Evolutionary conservation across 1,140 invertebrate species (phyloP).

Genomic region (Homarus americanus): DNA sequence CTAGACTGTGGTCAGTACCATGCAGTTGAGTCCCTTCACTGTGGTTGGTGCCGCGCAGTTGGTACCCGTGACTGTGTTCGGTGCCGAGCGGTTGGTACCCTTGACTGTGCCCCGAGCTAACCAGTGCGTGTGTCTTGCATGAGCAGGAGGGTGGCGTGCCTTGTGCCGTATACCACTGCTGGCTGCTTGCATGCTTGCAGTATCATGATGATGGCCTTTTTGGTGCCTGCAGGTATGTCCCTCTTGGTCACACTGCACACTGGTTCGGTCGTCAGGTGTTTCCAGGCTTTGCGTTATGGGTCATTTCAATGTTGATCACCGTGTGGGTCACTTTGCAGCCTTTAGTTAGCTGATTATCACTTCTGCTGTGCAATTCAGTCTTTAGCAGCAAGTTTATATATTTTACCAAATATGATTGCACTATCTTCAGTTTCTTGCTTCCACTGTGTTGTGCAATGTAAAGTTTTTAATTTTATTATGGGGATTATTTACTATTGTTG

Average conservation of each 20-base stretch:
- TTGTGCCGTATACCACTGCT: conserved; percentile 73
- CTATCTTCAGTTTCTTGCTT: conserved; percentile 38
- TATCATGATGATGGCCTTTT: conserved; percentile 67
- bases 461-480: conserved; percentile 25
- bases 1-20: conserved; percentile 73
- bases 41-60: conserved; percentile 70
- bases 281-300: conserved; percentile 67
- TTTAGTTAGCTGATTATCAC: conserved; percentile 46
- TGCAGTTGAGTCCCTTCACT: conserved; percentile 72
- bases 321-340: conserved; percentile 63
- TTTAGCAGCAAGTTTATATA: conserved; percentile 35
- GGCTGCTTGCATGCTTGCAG: conserved; percentile 72
- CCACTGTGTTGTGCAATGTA: conserved; percentile 40
- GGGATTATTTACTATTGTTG: conserved; percentile 14
- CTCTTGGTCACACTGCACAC: conserved; percentile 65
- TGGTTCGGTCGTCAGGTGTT: conserved; percentile 67
- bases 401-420: conserved; percentile 49
- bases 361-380: conserved; percentile 41
- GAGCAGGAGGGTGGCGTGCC: conserved; percentile 73
- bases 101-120: conserved; percentile 72
- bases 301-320: conserved; percentile 44
- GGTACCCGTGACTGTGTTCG: conserved; percentile 70
- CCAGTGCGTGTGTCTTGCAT: conserved; percentile 73
- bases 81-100: conserved; percentile 71
- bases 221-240: conserved; percentile 68